Evolutionary conservation across 2,888 invertebrate species (phyloP).

Genomic region (Pristionchus maxplancki): DNA sequence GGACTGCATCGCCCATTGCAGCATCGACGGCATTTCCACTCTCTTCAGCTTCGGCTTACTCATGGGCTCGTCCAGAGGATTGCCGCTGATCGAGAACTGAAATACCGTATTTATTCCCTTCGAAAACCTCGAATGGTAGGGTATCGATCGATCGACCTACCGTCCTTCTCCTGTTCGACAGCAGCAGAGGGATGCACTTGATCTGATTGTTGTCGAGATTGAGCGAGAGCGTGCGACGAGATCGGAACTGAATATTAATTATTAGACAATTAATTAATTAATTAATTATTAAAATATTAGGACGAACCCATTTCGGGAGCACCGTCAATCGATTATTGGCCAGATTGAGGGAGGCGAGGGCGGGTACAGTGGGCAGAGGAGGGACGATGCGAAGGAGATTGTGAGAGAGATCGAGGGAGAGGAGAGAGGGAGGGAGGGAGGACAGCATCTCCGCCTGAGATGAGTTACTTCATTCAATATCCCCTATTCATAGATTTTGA

Average conservation of each 20-base stretch:
- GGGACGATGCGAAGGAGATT: background rate
- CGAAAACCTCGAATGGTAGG: background rate
- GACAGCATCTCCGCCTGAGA: background rate
- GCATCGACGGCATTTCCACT: background rate
- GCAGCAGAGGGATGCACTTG: background rate
- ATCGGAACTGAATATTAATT: background rate
- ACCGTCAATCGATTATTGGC: background rate
- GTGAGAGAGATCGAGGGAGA: constrained; percentile 12
- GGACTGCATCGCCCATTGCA: background rate
- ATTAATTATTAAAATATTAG: background rate
- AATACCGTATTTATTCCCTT: background rate
- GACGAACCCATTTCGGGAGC: background rate
- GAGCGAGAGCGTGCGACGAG: background rate
- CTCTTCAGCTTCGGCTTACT: background rate
- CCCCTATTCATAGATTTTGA: background rate
- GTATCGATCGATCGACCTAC: background rate
- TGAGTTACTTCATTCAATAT: background rate
- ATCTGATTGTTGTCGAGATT: constrained; percentile 44
- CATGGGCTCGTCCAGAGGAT: constrained; percentile 1
- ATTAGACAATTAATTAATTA: background rate
- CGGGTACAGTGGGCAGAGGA: background rate
- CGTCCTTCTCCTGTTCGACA: background rate
- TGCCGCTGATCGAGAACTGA: constrained; percentile 10
- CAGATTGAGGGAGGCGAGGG: background rate
- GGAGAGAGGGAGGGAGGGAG: constrained; percentile 24